phyloP scores from a whole-genome alignment of 2,797 vertebrate genomes.

The Hephaestus fuliginosus region DNA sequence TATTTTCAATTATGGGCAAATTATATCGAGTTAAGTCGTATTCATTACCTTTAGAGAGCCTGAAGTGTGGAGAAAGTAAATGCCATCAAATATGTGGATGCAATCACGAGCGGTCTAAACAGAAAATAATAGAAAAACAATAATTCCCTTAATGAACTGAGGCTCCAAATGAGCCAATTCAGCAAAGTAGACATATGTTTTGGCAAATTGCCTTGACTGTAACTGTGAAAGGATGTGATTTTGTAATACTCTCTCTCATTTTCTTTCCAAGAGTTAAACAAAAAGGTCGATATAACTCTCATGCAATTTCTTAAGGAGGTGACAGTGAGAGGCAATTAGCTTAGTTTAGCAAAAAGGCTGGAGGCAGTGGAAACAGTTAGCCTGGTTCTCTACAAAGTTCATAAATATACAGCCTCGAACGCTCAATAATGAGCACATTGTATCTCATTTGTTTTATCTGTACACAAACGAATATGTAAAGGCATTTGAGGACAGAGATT shows the following conservation, averaged over 20 bases:
- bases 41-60: constrained; percentile 18
- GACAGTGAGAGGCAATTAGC: constrained; percentile 16
- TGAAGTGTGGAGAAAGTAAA: background rate
- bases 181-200: constrained; percentile 23
- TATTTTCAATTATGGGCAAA: constrained; percentile 10
- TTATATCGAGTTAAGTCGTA: constrained; percentile 4
- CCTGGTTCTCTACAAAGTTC: constrained; percentile 1
- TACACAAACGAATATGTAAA: background rate
- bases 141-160: constrained; percentile 22
- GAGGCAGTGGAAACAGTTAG: background rate
- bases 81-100: background rate
- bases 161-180: constrained; percentile 23
- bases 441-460: constrained; percentile 8
- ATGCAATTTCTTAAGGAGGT: background rate
- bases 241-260: background rate
- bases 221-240: constrained; percentile 6
- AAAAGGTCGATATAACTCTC: background rate
- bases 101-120: constrained; percentile 6
- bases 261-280: background rate
- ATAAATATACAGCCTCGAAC: constrained; percentile 17
- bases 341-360: constrained; percentile 12
- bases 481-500: background rate
- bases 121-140: constrained; percentile 1
- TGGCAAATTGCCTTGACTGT: constrained; percentile 9
- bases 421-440: constrained; percentile 19